These are phyloP conservation scores for Nephrocerus scutellatus DNA, from an alignment of 2,888 invertebrate genomes.

Conservation along the genomic window DNA sequence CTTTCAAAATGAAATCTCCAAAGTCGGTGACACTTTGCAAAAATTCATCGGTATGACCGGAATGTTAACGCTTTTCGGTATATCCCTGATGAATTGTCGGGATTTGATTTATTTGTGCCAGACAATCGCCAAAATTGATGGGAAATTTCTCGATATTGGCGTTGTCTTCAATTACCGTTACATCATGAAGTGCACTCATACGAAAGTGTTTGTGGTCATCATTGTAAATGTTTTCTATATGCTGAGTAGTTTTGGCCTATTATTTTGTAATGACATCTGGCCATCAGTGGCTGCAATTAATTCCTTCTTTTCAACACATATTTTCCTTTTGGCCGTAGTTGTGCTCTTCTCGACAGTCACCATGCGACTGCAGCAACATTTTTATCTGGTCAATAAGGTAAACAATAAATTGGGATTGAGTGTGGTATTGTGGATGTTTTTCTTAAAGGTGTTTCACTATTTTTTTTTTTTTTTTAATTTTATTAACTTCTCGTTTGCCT, in stretches of 20 bases:
- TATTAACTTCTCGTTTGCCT: no score
- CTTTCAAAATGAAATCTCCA: conserved; percentile 42
- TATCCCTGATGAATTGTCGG: conserved; percentile 30
- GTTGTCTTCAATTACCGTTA: conserved; percentile 36
- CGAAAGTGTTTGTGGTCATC: conserved; percentile 28
- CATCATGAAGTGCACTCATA: conserved; percentile 33
- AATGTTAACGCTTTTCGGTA: conserved; percentile 37
- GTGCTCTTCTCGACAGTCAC: conserved; percentile 35
- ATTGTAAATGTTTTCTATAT: conserved; percentile 35
- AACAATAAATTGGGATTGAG: conserved; percentile 9
- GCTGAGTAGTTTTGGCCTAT: conserved; percentile 34
- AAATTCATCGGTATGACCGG: conserved; percentile 40
- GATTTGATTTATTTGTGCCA: conserved; percentile 32
- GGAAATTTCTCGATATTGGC: conserved; percentile 32
- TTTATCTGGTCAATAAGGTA: conserved; percentile 38
- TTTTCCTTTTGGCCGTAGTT: conserved; percentile 38
- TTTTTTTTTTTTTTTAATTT: no score
- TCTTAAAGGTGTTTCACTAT: no score
- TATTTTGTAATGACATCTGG: conserved; percentile 35
- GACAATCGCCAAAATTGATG: conserved; percentile 31
- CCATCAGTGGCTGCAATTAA: conserved; percentile 40
- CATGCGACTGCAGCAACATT: conserved; percentile 36
- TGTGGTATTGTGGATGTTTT: not conserved
- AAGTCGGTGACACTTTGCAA: conserved; percentile 41
- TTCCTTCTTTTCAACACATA: conserved; percentile 41